phyloP scores from a whole-genome alignment of 1,140 invertebrate genomes.

The Spodoptera litura region DNA sequence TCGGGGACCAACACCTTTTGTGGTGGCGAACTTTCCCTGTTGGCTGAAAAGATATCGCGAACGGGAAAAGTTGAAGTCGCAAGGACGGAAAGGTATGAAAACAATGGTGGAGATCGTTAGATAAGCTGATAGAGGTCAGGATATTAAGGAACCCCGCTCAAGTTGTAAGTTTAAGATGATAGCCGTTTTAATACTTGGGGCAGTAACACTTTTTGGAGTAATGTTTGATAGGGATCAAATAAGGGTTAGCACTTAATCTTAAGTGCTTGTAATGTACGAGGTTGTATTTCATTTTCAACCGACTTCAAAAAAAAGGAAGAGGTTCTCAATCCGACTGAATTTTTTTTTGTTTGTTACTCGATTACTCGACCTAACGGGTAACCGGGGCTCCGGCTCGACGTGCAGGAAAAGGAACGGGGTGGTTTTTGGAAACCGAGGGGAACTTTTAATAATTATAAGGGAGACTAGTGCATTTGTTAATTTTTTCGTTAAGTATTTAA shows the following conservation, averaged over 20 bases:
- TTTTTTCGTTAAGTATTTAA: no score
- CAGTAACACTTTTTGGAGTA: not conserved
- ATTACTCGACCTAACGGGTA: no score
- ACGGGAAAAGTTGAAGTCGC: not conserved
- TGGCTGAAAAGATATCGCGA: slow-evolving; percentile 3
- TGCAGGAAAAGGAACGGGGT: no score
- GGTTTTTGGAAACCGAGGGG: no score
- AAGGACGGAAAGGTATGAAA: slow-evolving; percentile 10
- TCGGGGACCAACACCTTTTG: slow-evolving; percentile 40
- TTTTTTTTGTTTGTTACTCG: no score
- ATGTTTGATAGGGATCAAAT: slow-evolving; percentile 1
- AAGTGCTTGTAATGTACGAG: not conserved
- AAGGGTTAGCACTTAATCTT: slow-evolving; percentile 12
- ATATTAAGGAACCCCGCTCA: slow-evolving; percentile 10
- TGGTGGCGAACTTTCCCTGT: slow-evolving; percentile 30
- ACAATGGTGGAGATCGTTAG: slow-evolving; percentile 31
- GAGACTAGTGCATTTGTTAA: no score
- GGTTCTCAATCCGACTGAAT: no score
- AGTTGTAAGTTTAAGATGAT: slow-evolving; percentile 29
- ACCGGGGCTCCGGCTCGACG: no score
- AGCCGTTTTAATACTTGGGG: not conserved
- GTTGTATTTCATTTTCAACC: no score
- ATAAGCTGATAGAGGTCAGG: slow-evolving; percentile 24
- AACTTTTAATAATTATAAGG: no score
- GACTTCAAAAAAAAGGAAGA: no score